A percentile compares a stretch with the other conserved stretches of the same genome.
Conservation (phyloP, 2,113 vertebrate genomes). For the Mohoua ochrocephala region DNA sequence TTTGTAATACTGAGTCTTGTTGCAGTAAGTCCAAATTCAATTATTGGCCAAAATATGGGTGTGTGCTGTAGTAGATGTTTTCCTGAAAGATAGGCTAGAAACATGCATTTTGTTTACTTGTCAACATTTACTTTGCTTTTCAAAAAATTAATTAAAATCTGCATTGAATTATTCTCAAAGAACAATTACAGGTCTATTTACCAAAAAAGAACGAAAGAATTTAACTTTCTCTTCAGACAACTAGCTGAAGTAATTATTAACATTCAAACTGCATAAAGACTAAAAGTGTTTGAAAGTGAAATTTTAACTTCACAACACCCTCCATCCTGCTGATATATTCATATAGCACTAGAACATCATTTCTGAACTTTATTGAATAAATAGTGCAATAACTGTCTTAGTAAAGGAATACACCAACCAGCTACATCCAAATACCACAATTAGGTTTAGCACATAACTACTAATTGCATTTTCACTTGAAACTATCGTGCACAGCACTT, state of each 20-base stretch:
- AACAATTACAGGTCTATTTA: neutral
- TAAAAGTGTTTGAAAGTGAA: neutral
- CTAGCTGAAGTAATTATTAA: neutral
- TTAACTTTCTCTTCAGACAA: neutral
- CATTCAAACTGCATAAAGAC: neutral
- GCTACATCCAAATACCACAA: neutral
- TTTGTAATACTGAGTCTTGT: neutral
- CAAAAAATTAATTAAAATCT: neutral
- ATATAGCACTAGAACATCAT: neutral
- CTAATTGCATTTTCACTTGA: conserved; percentile 23
- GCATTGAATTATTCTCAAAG: neutral
- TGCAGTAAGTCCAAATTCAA: neutral
- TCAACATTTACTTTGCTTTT: neutral
- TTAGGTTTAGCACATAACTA: conserved; percentile 27
- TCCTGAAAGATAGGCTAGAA: neutral
- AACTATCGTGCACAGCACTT: neutral
- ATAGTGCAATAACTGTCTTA: neutral
- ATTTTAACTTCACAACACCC: neutral
- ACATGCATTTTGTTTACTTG: neutral
- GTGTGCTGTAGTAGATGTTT: neutral
- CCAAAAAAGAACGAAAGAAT: neutral
- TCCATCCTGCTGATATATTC: neutral
- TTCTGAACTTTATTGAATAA: neutral
- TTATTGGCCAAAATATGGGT: neutral
- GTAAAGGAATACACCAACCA: conserved; percentile 1